phyloP scores from a whole-genome alignment of 2,888 invertebrate species.

The Amblyjoppa proteus region DNA sequence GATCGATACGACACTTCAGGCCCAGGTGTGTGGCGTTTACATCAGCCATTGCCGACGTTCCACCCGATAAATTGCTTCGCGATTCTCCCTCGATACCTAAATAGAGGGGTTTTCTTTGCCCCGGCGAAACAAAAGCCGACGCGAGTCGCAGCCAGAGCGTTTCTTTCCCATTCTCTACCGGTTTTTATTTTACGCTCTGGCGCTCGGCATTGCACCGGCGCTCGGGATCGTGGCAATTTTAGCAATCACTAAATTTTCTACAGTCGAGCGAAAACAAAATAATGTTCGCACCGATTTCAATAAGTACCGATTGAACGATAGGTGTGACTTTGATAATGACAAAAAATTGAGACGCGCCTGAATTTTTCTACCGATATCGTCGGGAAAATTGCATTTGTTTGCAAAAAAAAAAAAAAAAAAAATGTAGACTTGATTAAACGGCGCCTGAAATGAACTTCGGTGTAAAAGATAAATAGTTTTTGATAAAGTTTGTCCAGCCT shows the following conservation, averaged over 20 bases:
- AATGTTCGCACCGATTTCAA: not conserved
- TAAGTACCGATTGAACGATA: not conserved
- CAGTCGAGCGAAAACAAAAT: not conserved
- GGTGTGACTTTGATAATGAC: not conserved
- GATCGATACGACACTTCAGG: slow-evolving; percentile 68
- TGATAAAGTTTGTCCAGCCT: slow-evolving; percentile 46
- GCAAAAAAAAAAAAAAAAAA: not conserved
- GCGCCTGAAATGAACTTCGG: slow-evolving; percentile 27
- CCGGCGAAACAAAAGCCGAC: slow-evolving; percentile 44
- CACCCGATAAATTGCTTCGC: slow-evolving; percentile 61
- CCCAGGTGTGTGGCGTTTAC: slow-evolving; percentile 68
- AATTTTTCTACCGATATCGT: not conserved
- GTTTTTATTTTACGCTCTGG: slow-evolving; percentile 2
- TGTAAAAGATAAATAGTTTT: slow-evolving; percentile 39
- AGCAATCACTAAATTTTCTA: not conserved
- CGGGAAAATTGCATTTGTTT: not conserved
- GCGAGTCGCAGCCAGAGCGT: slow-evolving; percentile 13
- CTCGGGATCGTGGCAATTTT: not conserved
- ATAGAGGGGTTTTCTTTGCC: slow-evolving; percentile 55
- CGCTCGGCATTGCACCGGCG: too few relatives aligned
- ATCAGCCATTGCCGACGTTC: slow-evolving; percentile 61
- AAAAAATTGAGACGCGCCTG: not conserved
- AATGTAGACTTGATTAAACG: slow-evolving; percentile 1
- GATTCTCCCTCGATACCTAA: slow-evolving; percentile 52
- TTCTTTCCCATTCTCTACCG: not conserved